Conservation (phyloP, 2,113 vertebrate genomes). For the Pholis gunnellus region DNA sequence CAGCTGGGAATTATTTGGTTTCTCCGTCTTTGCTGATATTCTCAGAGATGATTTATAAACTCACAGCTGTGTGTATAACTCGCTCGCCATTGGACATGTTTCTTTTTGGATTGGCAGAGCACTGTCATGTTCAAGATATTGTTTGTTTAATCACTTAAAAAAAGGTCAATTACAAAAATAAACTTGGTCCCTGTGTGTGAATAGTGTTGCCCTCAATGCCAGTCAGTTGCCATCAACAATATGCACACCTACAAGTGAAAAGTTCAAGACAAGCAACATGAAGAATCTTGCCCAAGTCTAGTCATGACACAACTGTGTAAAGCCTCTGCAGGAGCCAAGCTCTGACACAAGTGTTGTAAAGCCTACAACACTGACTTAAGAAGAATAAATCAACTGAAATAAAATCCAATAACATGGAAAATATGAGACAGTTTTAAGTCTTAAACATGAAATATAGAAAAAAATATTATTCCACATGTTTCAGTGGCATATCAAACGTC, state of each 20-base stretch:
- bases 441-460: constrained; percentile 12
- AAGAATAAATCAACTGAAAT: constrained; percentile 45
- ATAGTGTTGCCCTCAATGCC: neutral
- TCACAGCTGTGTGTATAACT: constrained; percentile 69
- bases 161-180: neutral
- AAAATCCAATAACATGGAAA: constrained; percentile 62
- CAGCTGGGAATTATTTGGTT: constrained; percentile 76
- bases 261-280: constrained; percentile 40
- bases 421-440: constrained; percentile 21
- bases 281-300: constrained; percentile 25
- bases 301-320: constrained; percentile 42
- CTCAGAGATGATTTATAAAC: constrained; percentile 72
- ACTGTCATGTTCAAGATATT: constrained; percentile 31
- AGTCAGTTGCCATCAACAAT: constrained; percentile 24
- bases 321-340: constrained; percentile 53
- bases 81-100: constrained; percentile 27
- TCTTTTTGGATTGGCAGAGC: constrained; percentile 36
- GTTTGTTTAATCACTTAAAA: constrained; percentile 13
- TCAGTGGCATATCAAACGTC: constrained; percentile 15
- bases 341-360: constrained; percentile 66
- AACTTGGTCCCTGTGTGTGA: neutral
- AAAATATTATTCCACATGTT: neutral
- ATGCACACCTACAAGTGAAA: neutral
- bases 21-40: constrained; percentile 57
- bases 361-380: constrained; percentile 12